Percentiles rank a stretch among this genome's conserved stretches.
These are phyloP conservation scores for Chouioia cunea DNA, from an alignment of 2,888 invertebrate genomes.

Conservation along the genomic window DNA sequence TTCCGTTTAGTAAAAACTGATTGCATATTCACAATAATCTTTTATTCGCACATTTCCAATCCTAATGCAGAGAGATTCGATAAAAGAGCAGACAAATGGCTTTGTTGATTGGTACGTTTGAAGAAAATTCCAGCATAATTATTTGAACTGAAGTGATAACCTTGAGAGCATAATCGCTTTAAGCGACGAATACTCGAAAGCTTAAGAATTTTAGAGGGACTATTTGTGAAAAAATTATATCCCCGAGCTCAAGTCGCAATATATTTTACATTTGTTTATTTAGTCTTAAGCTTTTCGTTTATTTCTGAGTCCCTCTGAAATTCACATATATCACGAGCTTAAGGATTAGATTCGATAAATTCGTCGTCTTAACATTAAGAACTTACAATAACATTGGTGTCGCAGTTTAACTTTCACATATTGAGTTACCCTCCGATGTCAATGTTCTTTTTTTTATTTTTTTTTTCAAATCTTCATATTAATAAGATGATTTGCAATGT, in stretches of 20 bases:
- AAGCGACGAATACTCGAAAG: conserved; percentile 41
- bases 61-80: conserved; percentile 46
- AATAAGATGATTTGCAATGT: conserved; percentile 38
- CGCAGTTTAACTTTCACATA: conserved; percentile 39
- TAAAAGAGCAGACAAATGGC: conserved; percentile 34
- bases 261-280: conserved; percentile 41
- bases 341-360: conserved; percentile 45
- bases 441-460: conserved; percentile 31
- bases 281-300: conserved; percentile 40
- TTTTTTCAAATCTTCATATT: conserved; percentile 6
- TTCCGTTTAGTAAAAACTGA: conserved; percentile 40
- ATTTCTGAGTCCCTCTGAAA: conserved; percentile 44
- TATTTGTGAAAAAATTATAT: conserved; percentile 41
- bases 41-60: conserved; percentile 45
- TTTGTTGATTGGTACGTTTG: conserved; percentile 51
- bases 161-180: conserved; percentile 42
- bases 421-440: conserved; percentile 36
- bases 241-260: conserved; percentile 33
- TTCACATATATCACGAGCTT: conserved; percentile 46
- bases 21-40: conserved; percentile 39
- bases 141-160: conserved; percentile 51
- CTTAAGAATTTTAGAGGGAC: conserved; percentile 44
- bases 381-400: conserved; percentile 40
- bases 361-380: conserved; percentile 41
- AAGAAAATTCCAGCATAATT: conserved; percentile 58